Conservation (phyloP, 2,113 vertebrate species). For the Antechinus stuartii region DNA sequence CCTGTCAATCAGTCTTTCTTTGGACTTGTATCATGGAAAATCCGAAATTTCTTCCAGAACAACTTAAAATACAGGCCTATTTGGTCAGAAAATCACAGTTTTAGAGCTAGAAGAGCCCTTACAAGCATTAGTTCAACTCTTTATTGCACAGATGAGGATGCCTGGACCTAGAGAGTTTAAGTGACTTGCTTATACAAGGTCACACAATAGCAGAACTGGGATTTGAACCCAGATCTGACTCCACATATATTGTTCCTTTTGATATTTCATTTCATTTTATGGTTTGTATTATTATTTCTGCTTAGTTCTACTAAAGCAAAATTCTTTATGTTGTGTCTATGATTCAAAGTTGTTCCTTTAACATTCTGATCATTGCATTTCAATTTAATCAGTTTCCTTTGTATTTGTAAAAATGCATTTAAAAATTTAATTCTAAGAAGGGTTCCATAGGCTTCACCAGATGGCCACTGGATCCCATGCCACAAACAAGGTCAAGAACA, state of each 20-base stretch:
- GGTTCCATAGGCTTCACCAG: background rate
- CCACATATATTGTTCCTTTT: too few relatives aligned
- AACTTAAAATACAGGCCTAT: constrained; percentile 53
- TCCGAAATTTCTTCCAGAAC: constrained; percentile 34
- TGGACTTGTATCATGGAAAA: constrained; percentile 8
- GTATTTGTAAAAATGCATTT: background rate
- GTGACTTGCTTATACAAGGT: background rate
- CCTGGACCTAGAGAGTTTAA: background rate
- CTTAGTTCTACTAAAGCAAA: background rate
- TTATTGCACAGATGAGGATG: background rate
- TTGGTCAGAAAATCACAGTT: background rate
- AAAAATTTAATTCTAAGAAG: background rate
- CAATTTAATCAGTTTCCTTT: background rate
- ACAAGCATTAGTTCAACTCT: background rate
- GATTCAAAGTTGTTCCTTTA: background rate
- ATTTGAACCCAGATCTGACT: background rate
- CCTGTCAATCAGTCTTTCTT: constrained; percentile 32
- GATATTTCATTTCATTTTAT: background rate
- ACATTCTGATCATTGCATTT: background rate
- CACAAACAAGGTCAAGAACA: background rate
- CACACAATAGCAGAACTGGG: too few relatives aligned
- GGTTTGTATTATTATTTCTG: background rate
- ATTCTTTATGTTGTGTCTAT: background rate
- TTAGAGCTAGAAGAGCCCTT: background rate
- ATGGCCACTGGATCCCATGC: background rate